phyloP scores from a whole-genome alignment of 2,113 vertebrate genomes.

The Propithecus coquereli region DNA sequence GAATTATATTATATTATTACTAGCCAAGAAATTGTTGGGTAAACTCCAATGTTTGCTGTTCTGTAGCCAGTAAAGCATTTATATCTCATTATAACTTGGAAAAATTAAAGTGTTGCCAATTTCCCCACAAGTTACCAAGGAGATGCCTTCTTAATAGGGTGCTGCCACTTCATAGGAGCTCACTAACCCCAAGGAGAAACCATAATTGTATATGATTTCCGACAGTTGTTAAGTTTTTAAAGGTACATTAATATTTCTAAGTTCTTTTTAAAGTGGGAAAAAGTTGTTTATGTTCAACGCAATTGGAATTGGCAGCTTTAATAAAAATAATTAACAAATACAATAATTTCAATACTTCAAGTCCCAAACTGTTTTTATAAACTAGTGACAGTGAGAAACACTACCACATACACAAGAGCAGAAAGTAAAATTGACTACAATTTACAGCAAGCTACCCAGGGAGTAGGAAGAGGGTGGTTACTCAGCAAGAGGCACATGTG shows the following conservation, averaged over 20 bases:
- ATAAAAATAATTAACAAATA: neutral
- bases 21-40: neutral
- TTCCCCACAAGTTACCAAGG: neutral
- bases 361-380: neutral
- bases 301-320: neutral
- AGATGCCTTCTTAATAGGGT: neutral
- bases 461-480: neutral
- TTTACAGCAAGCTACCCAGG: neutral
- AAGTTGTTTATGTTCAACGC: neutral
- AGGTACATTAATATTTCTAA: neutral
- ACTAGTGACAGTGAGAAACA: neutral
- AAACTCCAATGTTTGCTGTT: neutral
- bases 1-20: neutral
- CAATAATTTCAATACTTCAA: neutral
- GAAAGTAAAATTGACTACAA: neutral
- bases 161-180: neutral
- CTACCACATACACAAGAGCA: rapidly evolving
- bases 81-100: neutral
- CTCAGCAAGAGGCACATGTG: too few relatives aligned
- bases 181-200: neutral
- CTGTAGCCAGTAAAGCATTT: neutral
- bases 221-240: neutral
- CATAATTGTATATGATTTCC: neutral
- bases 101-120: neutral
- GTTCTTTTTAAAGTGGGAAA: neutral